Evolutionary conservation across 2,888 invertebrate species (phyloP).

Genomic region (Sinotaia quadrata): DNA sequence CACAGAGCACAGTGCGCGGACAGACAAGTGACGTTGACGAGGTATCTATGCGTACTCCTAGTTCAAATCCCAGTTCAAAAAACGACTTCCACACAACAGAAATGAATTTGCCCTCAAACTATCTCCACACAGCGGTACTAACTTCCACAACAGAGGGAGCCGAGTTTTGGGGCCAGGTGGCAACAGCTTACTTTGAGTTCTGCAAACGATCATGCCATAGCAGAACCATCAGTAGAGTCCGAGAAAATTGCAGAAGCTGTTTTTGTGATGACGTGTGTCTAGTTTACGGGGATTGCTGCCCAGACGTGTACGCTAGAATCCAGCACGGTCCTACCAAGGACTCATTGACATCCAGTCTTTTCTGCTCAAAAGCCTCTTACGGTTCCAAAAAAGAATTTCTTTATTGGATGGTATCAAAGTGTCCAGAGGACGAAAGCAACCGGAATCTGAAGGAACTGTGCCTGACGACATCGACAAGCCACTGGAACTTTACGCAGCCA

Average conservation of each 20-base stretch:
- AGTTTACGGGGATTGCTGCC: slow-evolving; percentile 28
- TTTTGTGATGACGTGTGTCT: slow-evolving; percentile 15
- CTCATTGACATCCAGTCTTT: not conserved
- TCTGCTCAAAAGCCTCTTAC: not conserved
- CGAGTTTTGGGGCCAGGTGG: not conserved
- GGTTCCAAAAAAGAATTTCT: not conserved
- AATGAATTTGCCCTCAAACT: too few relatives aligned
- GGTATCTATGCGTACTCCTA: too few relatives aligned
- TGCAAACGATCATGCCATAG: not conserved
- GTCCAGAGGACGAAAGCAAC: not conserved
- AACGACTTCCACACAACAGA: too few relatives aligned
- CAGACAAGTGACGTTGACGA: too few relatives aligned
- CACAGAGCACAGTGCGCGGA: too few relatives aligned
- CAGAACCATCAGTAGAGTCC: too few relatives aligned
- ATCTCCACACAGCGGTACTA: too few relatives aligned
- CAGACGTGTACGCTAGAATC: not conserved
- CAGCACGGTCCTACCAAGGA: too few relatives aligned
- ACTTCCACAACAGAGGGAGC: too few relatives aligned
- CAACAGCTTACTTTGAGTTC: slow-evolving; percentile 10
- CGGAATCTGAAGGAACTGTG: not conserved
- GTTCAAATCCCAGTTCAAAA: too few relatives aligned
- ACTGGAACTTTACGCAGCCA: slow-evolving; percentile 22
- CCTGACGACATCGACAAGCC: not conserved
- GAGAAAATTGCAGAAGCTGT: slow-evolving; percentile 1
- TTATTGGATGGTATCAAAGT: slow-evolving; percentile 4